A percentile compares a stretch with the other conserved stretches of the same genome.
Evolutionary conservation across 2,888 invertebrate genomes (phyloP).

Genomic region (Ennomos erosarius): DNA sequence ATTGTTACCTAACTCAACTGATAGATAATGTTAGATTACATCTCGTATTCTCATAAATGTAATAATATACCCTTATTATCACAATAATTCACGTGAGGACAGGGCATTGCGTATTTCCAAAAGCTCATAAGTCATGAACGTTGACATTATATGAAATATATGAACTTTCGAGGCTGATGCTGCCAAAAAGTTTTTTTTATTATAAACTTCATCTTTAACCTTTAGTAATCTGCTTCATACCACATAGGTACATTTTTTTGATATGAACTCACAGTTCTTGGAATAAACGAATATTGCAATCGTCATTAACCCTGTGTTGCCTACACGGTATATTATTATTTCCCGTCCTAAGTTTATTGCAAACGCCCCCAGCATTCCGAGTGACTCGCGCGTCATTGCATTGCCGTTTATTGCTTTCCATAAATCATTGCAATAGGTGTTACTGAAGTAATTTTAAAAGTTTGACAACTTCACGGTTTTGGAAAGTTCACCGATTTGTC

Average conservation of each 20-base stretch:
- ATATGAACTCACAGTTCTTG: slow-evolving; percentile 29
- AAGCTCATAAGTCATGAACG: too few species aligned
- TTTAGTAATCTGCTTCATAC: slow-evolving; percentile 5
- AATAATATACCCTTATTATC: slow-evolving; percentile 16
- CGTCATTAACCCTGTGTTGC: slow-evolving; percentile 34
- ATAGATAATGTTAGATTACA: slow-evolving; percentile 47
- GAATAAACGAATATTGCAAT: slow-evolving; percentile 35
- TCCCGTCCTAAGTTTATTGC: slow-evolving; percentile 34
- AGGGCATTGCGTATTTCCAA: too few species aligned
- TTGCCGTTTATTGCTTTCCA: slow-evolving; percentile 52
- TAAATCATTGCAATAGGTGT: slow-evolving; percentile 67
- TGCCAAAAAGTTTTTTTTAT: too few species aligned
- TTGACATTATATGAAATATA: too few species aligned
- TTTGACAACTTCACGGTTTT: slow-evolving; percentile 62
- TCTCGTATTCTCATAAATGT: slow-evolving; percentile 32
- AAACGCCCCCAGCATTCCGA: slow-evolving; percentile 40
- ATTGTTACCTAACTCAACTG: slow-evolving; percentile 65
- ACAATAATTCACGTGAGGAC: neutral
- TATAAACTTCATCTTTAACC: neutral
- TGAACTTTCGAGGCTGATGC: too few species aligned
- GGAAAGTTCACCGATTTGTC: slow-evolving; percentile 63
- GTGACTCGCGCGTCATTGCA: slow-evolving; percentile 54
- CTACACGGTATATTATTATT: slow-evolving; percentile 27
- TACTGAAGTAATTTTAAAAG: slow-evolving; percentile 63
- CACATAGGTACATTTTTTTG: slow-evolving; percentile 5